phyloP scores from a whole-genome alignment of 2,797 vertebrate species.

The Basileuterus tristriatus region DNA sequence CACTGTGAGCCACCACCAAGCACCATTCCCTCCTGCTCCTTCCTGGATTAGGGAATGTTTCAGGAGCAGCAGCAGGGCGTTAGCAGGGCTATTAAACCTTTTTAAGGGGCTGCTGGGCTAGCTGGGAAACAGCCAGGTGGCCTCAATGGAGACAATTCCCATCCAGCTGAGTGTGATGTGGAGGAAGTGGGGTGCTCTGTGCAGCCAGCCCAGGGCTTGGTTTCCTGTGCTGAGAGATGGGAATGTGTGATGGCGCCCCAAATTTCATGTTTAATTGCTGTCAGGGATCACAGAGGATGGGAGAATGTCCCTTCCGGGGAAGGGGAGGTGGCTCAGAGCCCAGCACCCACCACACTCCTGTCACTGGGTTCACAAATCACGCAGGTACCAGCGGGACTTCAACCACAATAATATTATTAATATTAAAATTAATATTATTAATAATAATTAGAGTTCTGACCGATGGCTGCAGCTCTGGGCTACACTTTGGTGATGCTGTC shows the following conservation, averaged over 20 bases:
- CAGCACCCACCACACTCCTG: background rate
- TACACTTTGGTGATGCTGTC: slow-evolving; percentile 18
- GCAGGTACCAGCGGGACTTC: rapidly evolving
- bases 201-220: background rate
- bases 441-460: background rate
- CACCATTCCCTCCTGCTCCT: background rate
- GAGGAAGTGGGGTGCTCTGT: background rate
- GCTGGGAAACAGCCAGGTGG: background rate
- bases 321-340: background rate
- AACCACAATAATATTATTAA: background rate
- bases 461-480: rapidly evolving
- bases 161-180: rapidly evolving
- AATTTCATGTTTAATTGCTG: background rate
- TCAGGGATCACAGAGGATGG: no score
- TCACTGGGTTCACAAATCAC: background rate
- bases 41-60: rapidly evolving
- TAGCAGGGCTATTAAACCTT: background rate
- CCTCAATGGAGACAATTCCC: background rate
- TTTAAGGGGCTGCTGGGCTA: background rate
- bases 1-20: background rate
- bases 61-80: background rate
- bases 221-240: background rate
- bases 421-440: background rate
- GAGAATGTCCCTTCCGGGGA: background rate
- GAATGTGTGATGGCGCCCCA: rapidly evolving